Evolutionary conservation across 2,113 vertebrate species (phyloP).

Genomic region (Cavia aperea): DNA sequence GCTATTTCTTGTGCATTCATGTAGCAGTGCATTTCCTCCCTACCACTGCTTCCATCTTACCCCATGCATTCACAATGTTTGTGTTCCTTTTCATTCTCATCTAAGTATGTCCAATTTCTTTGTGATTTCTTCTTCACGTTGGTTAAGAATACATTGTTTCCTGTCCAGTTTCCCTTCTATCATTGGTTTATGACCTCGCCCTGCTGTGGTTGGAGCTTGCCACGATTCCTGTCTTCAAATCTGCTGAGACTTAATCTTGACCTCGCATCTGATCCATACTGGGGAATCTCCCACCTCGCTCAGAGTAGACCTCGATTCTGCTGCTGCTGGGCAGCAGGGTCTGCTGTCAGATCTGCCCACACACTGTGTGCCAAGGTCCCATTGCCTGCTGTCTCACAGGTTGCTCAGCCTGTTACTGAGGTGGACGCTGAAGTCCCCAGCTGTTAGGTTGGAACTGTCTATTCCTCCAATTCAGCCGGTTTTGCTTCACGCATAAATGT

Average conservation of each 20-base stretch:
- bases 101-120: background rate
- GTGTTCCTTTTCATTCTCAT: background rate
- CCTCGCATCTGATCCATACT: background rate
- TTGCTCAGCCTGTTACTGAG: background rate
- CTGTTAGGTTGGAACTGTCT: background rate
- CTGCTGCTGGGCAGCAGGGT: too few relatives aligned
- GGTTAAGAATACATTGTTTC: background rate
- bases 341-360: background rate
- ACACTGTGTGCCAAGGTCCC: background rate
- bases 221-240: background rate
- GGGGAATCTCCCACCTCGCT: background rate
- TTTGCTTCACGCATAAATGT: background rate
- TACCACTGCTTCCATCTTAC: too few relatives aligned
- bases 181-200: background rate
- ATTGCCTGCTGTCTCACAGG: background rate
- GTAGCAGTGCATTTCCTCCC: background rate
- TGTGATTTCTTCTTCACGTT: background rate
- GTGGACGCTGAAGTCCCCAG: background rate
- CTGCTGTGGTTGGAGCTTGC: too few relatives aligned
- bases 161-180: background rate
- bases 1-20: background rate
- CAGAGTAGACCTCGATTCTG: background rate
- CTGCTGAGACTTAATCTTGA: background rate
- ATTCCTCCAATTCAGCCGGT: background rate
- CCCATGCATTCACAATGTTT: background rate